These are phyloP conservation scores for Meriones unguiculatus DNA, from an alignment of 2,113 vertebrate species.

Conservation along the genomic window DNA sequence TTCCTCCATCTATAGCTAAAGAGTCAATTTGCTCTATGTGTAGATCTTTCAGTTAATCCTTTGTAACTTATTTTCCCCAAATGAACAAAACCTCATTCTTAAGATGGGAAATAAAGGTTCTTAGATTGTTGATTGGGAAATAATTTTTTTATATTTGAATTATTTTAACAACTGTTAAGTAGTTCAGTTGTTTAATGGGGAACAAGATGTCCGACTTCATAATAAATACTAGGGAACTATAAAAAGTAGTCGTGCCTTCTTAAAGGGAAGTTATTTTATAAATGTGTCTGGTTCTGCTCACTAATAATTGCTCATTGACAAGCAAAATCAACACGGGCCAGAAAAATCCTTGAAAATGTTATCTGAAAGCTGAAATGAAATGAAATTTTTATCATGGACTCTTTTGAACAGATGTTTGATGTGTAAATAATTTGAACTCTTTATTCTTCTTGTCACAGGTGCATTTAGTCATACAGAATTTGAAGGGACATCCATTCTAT, in stretches of 20 bases:
- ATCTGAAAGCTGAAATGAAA: neutral
- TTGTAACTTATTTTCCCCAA: neutral
- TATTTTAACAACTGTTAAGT: neutral
- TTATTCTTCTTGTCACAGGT: neutral
- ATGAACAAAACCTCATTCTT: neutral
- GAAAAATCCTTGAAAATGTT: neutral
- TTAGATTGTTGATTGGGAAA: neutral
- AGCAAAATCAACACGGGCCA: neutral
- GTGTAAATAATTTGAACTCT: neutral
- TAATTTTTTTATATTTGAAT: neutral
- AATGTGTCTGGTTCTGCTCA: neutral
- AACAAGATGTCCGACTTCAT: neutral
- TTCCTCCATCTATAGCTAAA: neutral
- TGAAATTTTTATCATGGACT: neutral
- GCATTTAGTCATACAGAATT: neutral
- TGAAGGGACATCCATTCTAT: neutral
- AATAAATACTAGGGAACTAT: neutral
- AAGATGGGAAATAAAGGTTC: neutral
- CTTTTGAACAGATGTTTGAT: neutral
- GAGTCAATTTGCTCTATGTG: too few species aligned
- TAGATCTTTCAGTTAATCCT: neutral
- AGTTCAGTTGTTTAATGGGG: neutral
- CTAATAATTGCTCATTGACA: neutral
- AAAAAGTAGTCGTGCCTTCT: neutral
- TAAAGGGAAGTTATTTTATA: neutral